Percentiles rank a stretch among this genome's conserved stretches.
These are phyloP conservation scores for Micromys minutus DNA, from an alignment of 2,113 vertebrate species.

Conservation along the genomic window DNA sequence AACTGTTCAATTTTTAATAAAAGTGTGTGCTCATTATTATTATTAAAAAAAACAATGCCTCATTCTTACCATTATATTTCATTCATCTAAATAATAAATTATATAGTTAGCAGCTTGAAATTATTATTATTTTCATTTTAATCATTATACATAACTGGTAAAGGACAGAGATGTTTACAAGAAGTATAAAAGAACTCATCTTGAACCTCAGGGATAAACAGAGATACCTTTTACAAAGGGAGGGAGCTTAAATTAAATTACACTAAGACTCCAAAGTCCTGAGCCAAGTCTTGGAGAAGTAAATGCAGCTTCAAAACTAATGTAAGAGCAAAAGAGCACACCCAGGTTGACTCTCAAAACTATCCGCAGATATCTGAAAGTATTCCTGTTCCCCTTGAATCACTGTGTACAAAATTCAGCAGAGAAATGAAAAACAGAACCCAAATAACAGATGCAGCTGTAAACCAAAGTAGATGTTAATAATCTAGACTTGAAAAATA, in stretches of 20 bases:
- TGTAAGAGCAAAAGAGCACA: background rate
- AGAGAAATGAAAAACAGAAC: background rate
- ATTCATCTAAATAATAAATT: background rate
- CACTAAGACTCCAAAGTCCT: background rate
- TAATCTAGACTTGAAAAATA: background rate
- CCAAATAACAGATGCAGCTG: background rate
- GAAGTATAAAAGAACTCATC: background rate
- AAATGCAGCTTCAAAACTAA: background rate
- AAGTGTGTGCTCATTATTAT: background rate
- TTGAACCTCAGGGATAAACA: background rate
- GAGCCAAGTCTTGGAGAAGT: background rate
- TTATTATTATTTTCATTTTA: background rate
- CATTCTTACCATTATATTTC: background rate
- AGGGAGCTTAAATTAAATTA: background rate
- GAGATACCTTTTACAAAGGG: background rate
- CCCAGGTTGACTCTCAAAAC: background rate
- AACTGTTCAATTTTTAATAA: background rate
- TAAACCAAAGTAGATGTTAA: background rate
- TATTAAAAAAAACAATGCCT: background rate
- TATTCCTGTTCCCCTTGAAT: background rate
- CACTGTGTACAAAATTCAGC: background rate
- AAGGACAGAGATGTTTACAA: background rate
- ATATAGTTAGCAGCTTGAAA: background rate
- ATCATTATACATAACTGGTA: background rate
- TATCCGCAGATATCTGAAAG: background rate